Evolutionary conservation across 1,140 invertebrate genomes (phyloP), one percentile per base, ranked within the genome.

Genomic region (Drosophila biarmipes): DNA sequence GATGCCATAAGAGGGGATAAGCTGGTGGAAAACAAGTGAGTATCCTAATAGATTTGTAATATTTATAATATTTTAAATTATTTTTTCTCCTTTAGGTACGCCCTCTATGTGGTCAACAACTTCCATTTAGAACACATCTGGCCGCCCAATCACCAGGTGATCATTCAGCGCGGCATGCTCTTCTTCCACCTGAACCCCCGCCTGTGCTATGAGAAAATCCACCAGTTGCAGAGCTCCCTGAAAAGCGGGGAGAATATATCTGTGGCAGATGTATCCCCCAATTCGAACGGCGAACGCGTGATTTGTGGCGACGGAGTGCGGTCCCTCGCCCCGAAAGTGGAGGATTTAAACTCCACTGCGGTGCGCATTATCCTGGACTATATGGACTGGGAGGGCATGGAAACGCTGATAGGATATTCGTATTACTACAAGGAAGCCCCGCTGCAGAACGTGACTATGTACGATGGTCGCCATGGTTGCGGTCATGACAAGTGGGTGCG

Each of bases 141-240:
- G 96, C 94, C 97, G 71, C 95, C 95, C 93, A 93, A 94, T 17
- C 93, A 92, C 8, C 93, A 94, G 74, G 91, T 92, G 1, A 92
- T 92, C 27, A 92, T 95, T 27, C 90, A 93, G 10, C 93, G 93
- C 0, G 96, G 97, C 4, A 94, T 45, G 92, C 63, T 99, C 2
- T 97, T 96, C 90, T 98, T 99, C 90, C 98, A 99, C 85, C 96
- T 97, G 84, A 99, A 99, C 92, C 96, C 97, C 4, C 97, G 98
- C 73, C 93, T 99, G 4, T 99, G 98, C 91, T 93, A 95, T n/a
- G 92, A 95, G 42, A 96, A 96, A 86, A 98, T 99, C 54, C 87
- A 24, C 78, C 92, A 62, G 93, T 34, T 91, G 29, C 40, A 77
- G 52, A 24, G 78, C 1, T 72, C 72, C 0, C 71, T 62, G 7